These are phyloP conservation scores for Empidonax traillii DNA, from an alignment of 2,113 vertebrate species.

Conservation along the genomic window DNA sequence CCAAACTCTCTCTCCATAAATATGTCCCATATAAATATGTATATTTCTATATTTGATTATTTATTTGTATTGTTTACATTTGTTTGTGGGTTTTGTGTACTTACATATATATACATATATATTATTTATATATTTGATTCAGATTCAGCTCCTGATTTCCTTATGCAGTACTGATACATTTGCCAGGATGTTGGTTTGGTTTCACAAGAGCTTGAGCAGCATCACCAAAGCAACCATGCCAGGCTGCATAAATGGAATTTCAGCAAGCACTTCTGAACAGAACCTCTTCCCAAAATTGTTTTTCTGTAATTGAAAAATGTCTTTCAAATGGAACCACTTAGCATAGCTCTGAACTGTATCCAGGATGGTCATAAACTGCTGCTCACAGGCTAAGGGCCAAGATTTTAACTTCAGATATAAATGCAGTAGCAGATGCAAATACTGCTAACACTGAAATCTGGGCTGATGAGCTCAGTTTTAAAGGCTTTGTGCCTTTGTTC, in stretches of 20 bases:
- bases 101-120: not conserved
- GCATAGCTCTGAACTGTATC: slow-evolving; percentile 43
- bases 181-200: not conserved
- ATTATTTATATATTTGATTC: not conserved
- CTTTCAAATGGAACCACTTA: slow-evolving; percentile 68
- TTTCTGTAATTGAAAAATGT: slow-evolving; percentile 64
- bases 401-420: slow-evolving; percentile 46
- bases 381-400: slow-evolving; percentile 37
- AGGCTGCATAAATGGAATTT: slow-evolving; percentile 61
- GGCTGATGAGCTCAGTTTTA: not conserved
- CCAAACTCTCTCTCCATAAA: not conserved
- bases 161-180: not conserved
- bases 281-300: slow-evolving; percentile 66
- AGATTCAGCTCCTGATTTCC: not conserved
- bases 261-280: slow-evolving; percentile 47
- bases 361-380: slow-evolving; percentile 45
- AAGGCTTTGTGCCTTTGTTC: slow-evolving; percentile 10
- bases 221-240: slow-evolving; percentile 44
- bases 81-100: not conserved
- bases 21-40: not conserved
- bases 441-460: not conserved
- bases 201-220: slow-evolving; percentile 33
- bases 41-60: not conserved
- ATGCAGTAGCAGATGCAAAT: not conserved
- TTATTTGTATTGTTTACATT: not conserved